Conservation (phyloP, 2,113 vertebrate genomes). For the Cygnus atratus region DNA sequence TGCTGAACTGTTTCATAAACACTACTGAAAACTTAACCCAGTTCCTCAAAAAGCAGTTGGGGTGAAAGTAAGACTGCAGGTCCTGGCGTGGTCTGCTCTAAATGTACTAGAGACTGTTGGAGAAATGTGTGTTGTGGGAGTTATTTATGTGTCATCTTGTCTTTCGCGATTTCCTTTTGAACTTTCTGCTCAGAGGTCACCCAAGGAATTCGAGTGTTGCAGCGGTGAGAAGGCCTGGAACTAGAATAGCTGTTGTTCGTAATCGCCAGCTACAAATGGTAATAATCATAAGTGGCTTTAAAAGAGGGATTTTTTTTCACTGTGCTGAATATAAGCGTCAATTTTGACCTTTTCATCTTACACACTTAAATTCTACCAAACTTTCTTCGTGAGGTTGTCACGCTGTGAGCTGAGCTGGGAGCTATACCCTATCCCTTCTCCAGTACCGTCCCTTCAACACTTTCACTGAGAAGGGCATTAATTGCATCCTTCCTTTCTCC, state of each 20-base stretch:
- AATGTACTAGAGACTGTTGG: background rate
- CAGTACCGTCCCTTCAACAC: background rate
- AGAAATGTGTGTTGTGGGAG: background rate
- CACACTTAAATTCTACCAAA: background rate
- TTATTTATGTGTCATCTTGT: background rate
- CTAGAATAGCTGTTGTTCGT: constrained; percentile 32
- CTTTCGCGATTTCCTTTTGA: background rate
- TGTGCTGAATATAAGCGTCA: background rate
- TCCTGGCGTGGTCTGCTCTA: background rate
- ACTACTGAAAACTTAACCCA: background rate
- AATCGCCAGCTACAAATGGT: constrained; percentile 55
- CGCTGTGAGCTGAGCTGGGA: background rate
- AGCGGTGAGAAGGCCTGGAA: constrained; percentile 72
- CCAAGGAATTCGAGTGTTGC: constrained; percentile 43
- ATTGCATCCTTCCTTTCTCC: background rate
- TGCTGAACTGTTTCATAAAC: background rate
- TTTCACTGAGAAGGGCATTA: background rate
- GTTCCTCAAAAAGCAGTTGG: background rate
- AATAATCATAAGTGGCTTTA: constrained; percentile 21
- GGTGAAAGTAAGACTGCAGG: background rate
- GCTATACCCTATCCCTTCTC: background rate
- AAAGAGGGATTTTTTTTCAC: background rate
- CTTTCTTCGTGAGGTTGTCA: background rate
- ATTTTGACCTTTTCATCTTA: background rate
- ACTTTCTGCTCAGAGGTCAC: constrained; percentile 51